Base-by-base conservation (phyloP, 2,113 vertebrate species). In the Sporophila hypoxantha region DNA sequence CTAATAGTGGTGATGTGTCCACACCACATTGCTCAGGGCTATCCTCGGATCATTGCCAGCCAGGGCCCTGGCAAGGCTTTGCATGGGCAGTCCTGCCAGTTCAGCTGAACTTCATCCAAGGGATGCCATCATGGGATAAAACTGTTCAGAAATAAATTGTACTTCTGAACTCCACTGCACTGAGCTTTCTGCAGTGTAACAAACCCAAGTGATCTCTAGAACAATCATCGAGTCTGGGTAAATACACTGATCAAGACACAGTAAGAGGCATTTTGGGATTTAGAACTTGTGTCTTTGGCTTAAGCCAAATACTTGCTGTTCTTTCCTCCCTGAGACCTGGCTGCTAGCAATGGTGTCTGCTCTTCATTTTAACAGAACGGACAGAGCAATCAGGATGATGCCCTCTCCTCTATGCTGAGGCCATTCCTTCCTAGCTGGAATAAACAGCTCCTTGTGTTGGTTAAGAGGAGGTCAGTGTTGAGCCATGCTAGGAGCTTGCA, bases 161-260 rank as follows among this genome's bases (percentile, higher is more conserved):
- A 42, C 26, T 65, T 64, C 41, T 70, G 68, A 78, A 78, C 55
- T 13, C 27, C 4, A 3, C 11, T 59, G 70, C 36, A 21, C 3
- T 46, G 70, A 52, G 67, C 30, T 52, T 89, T 76, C 57, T 75
- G 49, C 49, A 44, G 5, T 11, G 27, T 27, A 36, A 37, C 1
- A 11, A 83, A 59, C 17, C 41, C 47, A 66, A 23, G 39, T 47
- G 44, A 69, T 76, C 55, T 73, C 52, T 27, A 52, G 22, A 67
- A 65, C 6, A 15, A 89, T 30, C 30, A 19, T 10, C 3, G 1
- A 20, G 8, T 46, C 46, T 79, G n/a, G 57, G 60, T 34, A 71
- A 81, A 71, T 14, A 53, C 3, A 32, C 14, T 37, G 32, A 8
- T 15, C 32, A 67, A 68, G 36, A 80, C 7, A 6, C 0, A 0